Base-by-base conservation (phyloP, 1,140 invertebrate genomes). In the Cyclina sinensis region DNA sequence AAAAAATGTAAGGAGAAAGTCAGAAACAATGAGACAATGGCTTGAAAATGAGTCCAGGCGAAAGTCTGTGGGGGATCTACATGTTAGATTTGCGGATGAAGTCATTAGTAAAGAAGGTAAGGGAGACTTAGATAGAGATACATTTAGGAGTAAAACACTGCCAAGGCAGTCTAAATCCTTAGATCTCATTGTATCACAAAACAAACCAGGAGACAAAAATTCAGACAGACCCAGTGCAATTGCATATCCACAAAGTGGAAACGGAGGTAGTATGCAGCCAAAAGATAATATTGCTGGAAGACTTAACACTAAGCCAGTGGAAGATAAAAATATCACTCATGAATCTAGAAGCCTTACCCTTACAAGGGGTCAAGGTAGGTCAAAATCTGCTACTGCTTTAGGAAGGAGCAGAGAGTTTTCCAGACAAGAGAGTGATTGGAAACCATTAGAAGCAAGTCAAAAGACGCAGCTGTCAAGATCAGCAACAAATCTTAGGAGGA, bases 1-100 rank as follows among this genome's bases (percentile, higher is more conserved):
- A 39, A 65, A 80, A 70, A 48, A 79, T 87, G 85, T 87, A 9
- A 62, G 85, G n/a, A 87, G 39, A 46, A 87, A 87, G 59, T 87
- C 85, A 9, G 83, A 86, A 76, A 74, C 83, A 1, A 59, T 87
- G 48, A 76, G 30, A 70, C 85, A 80, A 59, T 80, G 57, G 57
- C 39, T 87, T 54, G 82, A 84, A 51, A 48, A 21, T 54, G 65
- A 39, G 11, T 54, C 43, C 0, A 84, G 82, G 39, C 46, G 24
- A 18, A 84, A 70, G 32, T 54, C 82, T 24, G 48, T 48, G 11
- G 32, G 82, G 54, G 82, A 84, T 24, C 62, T 73, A n/a, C 82
- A 84, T 74, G 82, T 84, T 9, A 84, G 82, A 73, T 84, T 84
- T 84, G 62, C 68, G 48, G 82, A 84, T 74, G 65, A 73, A 54